phyloP scores from a whole-genome alignment of 2,113 vertebrate species.

The Empidonax traillii region DNA sequence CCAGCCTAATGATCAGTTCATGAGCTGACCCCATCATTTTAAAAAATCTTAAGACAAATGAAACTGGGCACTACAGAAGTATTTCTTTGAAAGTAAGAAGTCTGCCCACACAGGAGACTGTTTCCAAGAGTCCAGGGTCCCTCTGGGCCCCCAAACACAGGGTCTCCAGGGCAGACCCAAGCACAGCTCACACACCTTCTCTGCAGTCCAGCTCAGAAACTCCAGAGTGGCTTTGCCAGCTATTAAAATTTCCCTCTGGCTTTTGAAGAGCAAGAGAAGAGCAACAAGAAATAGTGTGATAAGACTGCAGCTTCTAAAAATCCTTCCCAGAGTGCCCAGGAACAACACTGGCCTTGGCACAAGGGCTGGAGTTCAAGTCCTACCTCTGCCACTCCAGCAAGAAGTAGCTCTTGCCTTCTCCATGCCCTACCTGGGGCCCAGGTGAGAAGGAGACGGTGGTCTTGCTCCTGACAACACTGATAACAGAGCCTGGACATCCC shows the following conservation, averaged over 20 bases:
- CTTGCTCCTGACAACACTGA: fast-evolving
- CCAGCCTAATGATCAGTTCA: neutral
- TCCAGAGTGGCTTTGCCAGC: no score
- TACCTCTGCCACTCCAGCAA: neutral
- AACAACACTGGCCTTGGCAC: neutral
- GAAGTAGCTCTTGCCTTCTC: neutral
- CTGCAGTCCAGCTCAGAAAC: neutral
- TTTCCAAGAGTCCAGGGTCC: neutral
- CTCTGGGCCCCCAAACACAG: neutral
- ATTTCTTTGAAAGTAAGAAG: neutral
- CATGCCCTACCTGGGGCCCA: neutral
- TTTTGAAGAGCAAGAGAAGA: neutral
- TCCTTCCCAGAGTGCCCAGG: neutral
- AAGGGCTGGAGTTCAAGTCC: neutral
- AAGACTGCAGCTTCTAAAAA: neutral
- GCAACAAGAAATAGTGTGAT: neutral
- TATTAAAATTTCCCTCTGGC: neutral
- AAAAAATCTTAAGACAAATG: neutral
- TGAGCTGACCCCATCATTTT: neutral
- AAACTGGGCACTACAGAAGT: neutral
- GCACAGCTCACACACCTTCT: neutral
- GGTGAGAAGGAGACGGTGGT: neutral
- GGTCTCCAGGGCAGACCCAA: neutral
- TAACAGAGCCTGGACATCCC: fast-evolving
- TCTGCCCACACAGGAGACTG: fast-evolving